phyloP scores from a whole-genome alignment of 2,888 invertebrate species.

The Dryobota labecula region DNA sequence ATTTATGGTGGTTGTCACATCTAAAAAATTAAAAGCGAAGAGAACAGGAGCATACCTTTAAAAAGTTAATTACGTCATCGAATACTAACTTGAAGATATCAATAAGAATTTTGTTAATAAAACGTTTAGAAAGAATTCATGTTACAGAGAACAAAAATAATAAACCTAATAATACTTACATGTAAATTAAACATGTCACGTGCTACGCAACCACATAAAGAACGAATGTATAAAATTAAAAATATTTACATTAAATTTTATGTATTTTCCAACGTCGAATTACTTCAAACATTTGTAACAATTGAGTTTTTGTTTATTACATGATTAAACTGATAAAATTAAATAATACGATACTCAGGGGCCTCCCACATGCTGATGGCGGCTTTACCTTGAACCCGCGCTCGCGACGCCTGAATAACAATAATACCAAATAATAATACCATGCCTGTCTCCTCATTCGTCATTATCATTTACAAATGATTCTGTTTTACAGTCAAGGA shows the following conservation, averaged over 20 bases:
- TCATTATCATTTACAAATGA: slow-evolving; percentile 53
- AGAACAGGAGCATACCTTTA: slow-evolving; percentile 51
- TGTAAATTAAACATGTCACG: slow-evolving; percentile 1
- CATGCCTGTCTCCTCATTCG: slow-evolving; percentile 49
- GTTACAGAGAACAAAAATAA: slow-evolving; percentile 2
- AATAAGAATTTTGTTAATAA: slow-evolving; percentile 7
- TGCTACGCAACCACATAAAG: not conserved
- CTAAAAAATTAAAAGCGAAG: slow-evolving; percentile 36
- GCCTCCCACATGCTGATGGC: slow-evolving; percentile 77
- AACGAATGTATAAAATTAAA: not conserved
- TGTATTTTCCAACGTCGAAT: slow-evolving; percentile 8
- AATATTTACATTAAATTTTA: slow-evolving; percentile 8
- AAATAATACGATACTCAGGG: slow-evolving; percentile 67
- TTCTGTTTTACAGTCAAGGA: slow-evolving; percentile 41
- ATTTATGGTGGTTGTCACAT: slow-evolving; percentile 17
- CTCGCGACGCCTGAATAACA: slow-evolving; percentile 78
- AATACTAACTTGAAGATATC: slow-evolving; percentile 30
- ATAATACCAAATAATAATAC: slow-evolving; percentile 73
- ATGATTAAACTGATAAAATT: slow-evolving; percentile 51
- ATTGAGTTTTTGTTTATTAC: slow-evolving; percentile 27
- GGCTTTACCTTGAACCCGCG: slow-evolving; percentile 82
- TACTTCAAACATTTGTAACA: slow-evolving; percentile 9
- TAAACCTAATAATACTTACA: not conserved
- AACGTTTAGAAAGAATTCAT: slow-evolving; percentile 8
- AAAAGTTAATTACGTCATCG: slow-evolving; percentile 57